Evolutionary conservation across 1,140 invertebrate species (phyloP).

Genomic region (Euura lappo): DNA sequence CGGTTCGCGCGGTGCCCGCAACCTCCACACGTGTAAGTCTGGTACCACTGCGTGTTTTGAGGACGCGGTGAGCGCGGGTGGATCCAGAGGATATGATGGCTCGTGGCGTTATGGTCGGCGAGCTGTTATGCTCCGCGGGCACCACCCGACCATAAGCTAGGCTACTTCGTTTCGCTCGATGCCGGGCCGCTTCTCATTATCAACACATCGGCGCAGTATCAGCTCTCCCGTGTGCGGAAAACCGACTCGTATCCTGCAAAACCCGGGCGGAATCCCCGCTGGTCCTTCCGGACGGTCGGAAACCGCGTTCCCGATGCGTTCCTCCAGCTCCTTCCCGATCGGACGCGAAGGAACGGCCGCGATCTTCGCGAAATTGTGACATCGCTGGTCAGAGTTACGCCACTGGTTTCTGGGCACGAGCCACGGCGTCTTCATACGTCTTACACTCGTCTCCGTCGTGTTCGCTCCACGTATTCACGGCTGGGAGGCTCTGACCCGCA

Average conservation of each 20-base stretch:
- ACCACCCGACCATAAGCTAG: slow-evolving; percentile 60
- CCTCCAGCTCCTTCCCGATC: too few species aligned
- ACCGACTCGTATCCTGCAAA: too few species aligned
- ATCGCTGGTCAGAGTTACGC: slow-evolving; percentile 25
- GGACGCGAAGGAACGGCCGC: too few species aligned
- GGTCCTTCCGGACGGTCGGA: too few species aligned
- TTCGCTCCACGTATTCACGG: slow-evolving; percentile 28
- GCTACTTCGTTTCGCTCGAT: slow-evolving; percentile 53
- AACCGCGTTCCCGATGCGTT: too few species aligned
- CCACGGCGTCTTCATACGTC: slow-evolving; percentile 37
- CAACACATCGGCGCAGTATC: slow-evolving; percentile 53
- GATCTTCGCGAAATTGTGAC: too few species aligned
- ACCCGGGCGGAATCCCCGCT: too few species aligned
- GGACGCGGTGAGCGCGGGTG: slow-evolving; percentile 19
- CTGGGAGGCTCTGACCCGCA: slow-evolving; percentile 57
- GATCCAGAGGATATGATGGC: slow-evolving; percentile 55
- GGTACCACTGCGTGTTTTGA: slow-evolving; percentile 16
- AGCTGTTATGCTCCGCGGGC: slow-evolving; percentile 58
- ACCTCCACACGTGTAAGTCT: neutral
- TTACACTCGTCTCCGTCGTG: slow-evolving; percentile 12
- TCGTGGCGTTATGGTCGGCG: slow-evolving; percentile 61
- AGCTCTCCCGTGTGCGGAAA: too few species aligned
- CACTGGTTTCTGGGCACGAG: slow-evolving; percentile 56
- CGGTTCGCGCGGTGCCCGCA: neutral
- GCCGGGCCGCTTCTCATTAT: slow-evolving; percentile 54